phyloP scores from a whole-genome alignment of 2,113 vertebrate genomes.

The Serinus canaria region DNA sequence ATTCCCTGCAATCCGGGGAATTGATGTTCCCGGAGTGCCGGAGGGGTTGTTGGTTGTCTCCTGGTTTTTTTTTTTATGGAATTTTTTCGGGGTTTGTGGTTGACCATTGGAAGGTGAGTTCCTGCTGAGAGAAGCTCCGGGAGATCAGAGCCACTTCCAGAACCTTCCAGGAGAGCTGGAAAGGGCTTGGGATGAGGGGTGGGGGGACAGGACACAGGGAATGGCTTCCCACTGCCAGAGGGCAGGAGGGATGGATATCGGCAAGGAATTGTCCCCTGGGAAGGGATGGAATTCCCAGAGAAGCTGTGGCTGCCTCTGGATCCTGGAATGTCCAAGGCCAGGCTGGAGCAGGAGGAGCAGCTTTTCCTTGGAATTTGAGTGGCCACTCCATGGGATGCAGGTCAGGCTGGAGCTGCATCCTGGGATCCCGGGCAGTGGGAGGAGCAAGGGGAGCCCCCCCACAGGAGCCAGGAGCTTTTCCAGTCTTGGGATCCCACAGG shows the following conservation, averaged over 20 bases:
- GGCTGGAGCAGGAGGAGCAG: background rate
- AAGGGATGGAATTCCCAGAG: background rate
- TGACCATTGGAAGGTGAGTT: background rate
- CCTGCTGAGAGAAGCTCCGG: background rate
- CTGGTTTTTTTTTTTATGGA: background rate
- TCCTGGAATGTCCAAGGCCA: background rate
- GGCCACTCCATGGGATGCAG: background rate
- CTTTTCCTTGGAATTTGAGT: background rate
- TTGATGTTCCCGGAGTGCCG: slow-evolving; percentile 12
- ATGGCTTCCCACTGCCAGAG: background rate
- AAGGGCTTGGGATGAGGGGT: background rate
- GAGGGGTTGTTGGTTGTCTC: background rate
- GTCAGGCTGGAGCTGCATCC: no score
- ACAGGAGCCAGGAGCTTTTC: background rate
- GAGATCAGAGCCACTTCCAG: background rate
- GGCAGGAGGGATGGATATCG: background rate
- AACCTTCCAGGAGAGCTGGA: background rate
- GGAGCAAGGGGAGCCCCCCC: background rate
- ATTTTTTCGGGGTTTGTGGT: background rate
- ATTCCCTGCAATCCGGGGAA: slow-evolving; percentile 70
- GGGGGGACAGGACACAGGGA: background rate
- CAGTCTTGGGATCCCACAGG: background rate
- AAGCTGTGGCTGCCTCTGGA: background rate
- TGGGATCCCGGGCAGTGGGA: no score
- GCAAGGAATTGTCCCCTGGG: background rate